These are phyloP conservation scores for Vidua chalybeata DNA, from an alignment of 2,113 vertebrate species.

Conservation along the genomic window DNA sequence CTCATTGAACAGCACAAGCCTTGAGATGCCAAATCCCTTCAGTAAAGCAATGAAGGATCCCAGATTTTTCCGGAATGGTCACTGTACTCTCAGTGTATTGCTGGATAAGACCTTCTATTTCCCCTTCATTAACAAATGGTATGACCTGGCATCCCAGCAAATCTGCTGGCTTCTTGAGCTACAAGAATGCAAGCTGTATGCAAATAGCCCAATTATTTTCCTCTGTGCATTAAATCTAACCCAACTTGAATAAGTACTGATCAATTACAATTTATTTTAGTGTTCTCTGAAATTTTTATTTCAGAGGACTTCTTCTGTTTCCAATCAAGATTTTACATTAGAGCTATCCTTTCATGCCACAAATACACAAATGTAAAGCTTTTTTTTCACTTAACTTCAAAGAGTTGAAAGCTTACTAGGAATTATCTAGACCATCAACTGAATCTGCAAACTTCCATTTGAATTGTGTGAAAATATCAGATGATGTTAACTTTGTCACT, in stretches of 20 bases:
- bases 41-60: not conserved
- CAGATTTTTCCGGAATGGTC: not conserved
- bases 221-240: not conserved
- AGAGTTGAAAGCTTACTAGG: not conserved
- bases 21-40: not conserved
- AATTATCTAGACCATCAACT: not conserved
- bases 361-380: not conserved
- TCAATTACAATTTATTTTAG: not conserved
- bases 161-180: not conserved
- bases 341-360: not conserved
- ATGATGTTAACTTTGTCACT: not conserved
- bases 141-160: fast-evolving
- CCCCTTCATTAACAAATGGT: not conserved
- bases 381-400: not conserved
- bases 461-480: not conserved
- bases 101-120: not conserved
- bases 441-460: not conserved
- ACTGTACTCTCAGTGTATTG: not conserved
- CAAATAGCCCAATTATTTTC: constrained; percentile 11
- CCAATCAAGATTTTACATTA: not conserved
- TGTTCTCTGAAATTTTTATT: not conserved
- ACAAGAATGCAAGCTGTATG: not conserved
- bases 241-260: not conserved
- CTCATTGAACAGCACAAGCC: not conserved
- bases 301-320: not conserved